Conservation (phyloP, 1,140 invertebrate species). For the Caenorhabditis latens region DNA sequence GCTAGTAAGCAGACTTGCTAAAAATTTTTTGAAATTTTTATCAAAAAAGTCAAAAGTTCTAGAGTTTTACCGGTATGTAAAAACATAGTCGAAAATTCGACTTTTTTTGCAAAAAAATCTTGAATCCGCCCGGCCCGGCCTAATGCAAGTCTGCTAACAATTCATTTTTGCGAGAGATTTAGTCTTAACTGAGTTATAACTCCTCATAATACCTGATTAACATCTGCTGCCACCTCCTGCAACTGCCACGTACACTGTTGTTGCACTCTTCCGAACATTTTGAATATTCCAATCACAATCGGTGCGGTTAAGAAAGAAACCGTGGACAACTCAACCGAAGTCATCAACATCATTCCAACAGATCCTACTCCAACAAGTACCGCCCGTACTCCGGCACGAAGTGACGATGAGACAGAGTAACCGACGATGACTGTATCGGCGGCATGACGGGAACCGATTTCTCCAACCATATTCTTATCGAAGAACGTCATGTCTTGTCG, state of each 20-base stretch:
- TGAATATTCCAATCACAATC: constrained; percentile 42
- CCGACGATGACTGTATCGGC: constrained; percentile 40
- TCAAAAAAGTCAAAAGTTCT: no score
- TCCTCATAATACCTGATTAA: constrained; percentile 47
- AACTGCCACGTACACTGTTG: constrained; percentile 52
- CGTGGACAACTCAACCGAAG: not conserved
- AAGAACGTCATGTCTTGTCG: constrained; percentile 40
- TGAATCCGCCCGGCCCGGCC: no score
- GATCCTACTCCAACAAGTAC: constrained; percentile 17
- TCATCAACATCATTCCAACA: constrained; percentile 31
- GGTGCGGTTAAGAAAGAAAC: constrained; percentile 22
- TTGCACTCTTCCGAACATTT: constrained; percentile 46
- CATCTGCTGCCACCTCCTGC: constrained; percentile 48
- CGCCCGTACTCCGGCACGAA: constrained; percentile 14
- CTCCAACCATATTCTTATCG: constrained; percentile 38
- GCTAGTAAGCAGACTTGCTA: no score
- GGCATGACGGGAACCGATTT: constrained; percentile 32
- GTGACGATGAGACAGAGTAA: constrained; percentile 35
- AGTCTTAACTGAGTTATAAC: no score
- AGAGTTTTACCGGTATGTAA: no score
- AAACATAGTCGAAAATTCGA: no score
- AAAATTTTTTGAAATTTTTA: no score
- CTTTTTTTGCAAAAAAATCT: no score
- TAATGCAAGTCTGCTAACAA: no score
- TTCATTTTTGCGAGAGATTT: no score